Conservation (phyloP, 2,113 vertebrate species). For the Paracanthobrama guichenoti region DNA sequence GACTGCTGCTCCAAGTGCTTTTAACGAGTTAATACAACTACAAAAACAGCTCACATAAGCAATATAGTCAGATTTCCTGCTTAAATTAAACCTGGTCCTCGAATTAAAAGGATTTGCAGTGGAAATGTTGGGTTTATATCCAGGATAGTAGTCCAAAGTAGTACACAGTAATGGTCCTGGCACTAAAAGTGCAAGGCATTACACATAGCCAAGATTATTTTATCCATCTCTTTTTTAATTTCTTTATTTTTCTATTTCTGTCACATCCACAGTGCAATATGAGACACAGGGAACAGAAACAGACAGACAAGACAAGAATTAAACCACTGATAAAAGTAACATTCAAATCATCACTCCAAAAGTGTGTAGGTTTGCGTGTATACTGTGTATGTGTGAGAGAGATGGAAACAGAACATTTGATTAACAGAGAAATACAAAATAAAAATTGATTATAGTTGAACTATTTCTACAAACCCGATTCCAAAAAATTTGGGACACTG, state of each 20-base stretch:
- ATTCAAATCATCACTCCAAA: not conserved
- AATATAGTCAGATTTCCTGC: not conserved
- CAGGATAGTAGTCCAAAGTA: not conserved
- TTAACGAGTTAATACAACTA: not conserved
- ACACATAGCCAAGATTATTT: not conserved
- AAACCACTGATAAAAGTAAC: not conserved
- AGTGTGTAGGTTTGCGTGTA: not conserved
- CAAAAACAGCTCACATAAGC: not conserved
- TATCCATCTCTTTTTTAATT: not conserved
- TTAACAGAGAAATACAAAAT: not conserved
- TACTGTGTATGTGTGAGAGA: not conserved
- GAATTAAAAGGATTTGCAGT: not conserved
- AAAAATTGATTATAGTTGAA: not conserved
- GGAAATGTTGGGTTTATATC: not conserved
- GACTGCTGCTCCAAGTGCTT: conserved; percentile 27
- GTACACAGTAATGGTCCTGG: not conserved
- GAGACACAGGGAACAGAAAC: not conserved
- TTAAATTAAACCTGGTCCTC: not conserved
- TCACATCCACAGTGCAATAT: not conserved
- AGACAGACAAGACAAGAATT: conserved; percentile 17
- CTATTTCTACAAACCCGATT: too few relatives aligned
- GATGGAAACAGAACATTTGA: not conserved
- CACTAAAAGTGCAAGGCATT: not conserved
- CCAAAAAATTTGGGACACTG: too few relatives aligned
- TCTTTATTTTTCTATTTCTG: conserved; percentile 1